Evolutionary conservation across 2,797 vertebrate species (phyloP).

Genomic region (Nannoperca australis): DNA sequence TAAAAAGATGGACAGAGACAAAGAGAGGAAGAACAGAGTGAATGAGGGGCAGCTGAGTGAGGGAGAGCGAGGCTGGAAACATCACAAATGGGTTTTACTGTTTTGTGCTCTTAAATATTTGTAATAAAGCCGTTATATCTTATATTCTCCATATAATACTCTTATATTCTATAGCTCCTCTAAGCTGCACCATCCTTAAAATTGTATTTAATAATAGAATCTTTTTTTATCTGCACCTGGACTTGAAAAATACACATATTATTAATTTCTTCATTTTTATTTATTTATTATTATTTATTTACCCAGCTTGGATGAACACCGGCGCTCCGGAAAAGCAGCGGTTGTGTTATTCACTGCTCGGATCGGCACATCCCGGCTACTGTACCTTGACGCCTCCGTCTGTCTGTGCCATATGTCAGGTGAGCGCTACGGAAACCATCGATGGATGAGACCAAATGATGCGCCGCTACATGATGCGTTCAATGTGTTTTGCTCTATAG

Average conservation of each 20-base stretch:
- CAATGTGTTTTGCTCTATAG: not conserved
- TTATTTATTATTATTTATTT: not conserved
- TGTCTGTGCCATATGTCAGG: not conserved
- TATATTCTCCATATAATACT: no score
- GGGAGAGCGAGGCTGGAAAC: slow-evolving; percentile 1
- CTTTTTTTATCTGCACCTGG: not conserved
- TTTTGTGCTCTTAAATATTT: not conserved
- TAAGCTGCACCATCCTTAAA: not conserved
- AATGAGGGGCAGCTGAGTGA: slow-evolving; percentile 5
- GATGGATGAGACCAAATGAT: not conserved
- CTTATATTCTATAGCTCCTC: not conserved
- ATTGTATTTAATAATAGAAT: not conserved
- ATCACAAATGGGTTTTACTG: slow-evolving; percentile 1
- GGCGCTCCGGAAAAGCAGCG: not conserved
- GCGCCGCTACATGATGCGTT: no score
- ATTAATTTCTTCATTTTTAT: not conserved
- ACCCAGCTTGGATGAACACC: not conserved
- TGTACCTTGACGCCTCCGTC: not conserved
- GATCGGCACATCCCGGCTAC: not conserved
- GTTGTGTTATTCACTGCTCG: not conserved
- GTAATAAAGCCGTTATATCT: not conserved
- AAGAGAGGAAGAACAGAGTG: slow-evolving; percentile 10
- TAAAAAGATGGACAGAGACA: not conserved
- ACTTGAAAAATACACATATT: not conserved
- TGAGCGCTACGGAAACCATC: not conserved